Evolutionary conservation across 1,140 invertebrate genomes (phyloP).

Genomic region (Caenorhabditis latens): DNA sequence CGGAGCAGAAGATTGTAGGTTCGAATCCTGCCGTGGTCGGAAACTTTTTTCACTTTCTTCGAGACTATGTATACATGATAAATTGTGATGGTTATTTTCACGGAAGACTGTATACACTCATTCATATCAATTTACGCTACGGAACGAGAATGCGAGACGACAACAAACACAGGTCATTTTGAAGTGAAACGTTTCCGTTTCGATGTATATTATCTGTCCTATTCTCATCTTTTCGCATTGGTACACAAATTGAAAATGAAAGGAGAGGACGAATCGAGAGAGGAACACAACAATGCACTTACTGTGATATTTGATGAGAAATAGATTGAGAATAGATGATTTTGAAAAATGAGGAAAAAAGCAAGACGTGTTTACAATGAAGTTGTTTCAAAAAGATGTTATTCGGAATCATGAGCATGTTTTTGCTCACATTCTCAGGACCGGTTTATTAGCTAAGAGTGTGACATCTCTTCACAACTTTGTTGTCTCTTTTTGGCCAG

Average conservation of each 20-base stretch:
- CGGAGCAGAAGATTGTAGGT: constrained; percentile 17
- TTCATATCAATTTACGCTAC: constrained; percentile 39
- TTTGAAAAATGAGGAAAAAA: not conserved
- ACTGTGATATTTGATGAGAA: not conserved
- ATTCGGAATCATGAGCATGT: constrained; percentile 2
- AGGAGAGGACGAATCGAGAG: not conserved
- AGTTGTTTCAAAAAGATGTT: not conserved
- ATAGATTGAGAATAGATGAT: not conserved
- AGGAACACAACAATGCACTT: too few species aligned
- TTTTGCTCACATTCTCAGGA: constrained; percentile 28
- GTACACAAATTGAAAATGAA: constrained; percentile 26
- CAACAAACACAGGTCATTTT: constrained; percentile 52
- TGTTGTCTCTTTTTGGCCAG: constrained; percentile 1
- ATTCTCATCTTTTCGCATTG: constrained; percentile 26
- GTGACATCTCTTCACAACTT: constrained; percentile 29
- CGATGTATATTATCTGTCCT: constrained; percentile 17
- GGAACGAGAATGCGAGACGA: not conserved
- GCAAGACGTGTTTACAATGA: not conserved
- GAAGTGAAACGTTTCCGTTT: constrained; percentile 15
- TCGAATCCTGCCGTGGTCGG: not conserved
- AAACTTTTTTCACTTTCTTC: too few species aligned
- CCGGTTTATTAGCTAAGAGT: constrained; percentile 28
- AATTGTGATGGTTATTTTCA: not conserved
- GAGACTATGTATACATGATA: too few species aligned
- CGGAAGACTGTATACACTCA: not conserved